Conservation (phyloP, 2,113 vertebrate species). For the Hoplias malabaricus region DNA sequence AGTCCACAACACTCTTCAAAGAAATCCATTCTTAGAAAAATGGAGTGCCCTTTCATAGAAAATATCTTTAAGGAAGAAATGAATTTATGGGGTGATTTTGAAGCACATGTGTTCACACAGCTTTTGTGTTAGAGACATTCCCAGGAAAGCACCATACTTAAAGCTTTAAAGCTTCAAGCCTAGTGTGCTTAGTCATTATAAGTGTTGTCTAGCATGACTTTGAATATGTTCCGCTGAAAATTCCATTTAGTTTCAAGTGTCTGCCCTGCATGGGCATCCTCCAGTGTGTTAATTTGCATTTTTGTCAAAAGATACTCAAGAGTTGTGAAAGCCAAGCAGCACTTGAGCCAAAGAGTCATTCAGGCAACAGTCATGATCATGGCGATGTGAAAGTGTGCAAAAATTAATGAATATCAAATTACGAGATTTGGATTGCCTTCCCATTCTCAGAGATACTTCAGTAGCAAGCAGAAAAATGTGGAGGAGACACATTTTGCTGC, state of each 20-base stretch:
- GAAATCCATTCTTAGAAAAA: no score
- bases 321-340: conserved; percentile 31
- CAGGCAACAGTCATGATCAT: conserved; percentile 44
- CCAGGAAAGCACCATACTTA: not conserved
- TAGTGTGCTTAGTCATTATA: not conserved
- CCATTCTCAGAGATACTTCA: conserved; percentile 37
- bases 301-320: conserved; percentile 41
- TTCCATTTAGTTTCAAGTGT: conserved; percentile 12
- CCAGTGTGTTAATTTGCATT: conserved; percentile 29
- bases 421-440: conserved; percentile 35
- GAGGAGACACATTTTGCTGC: conserved; percentile 22
- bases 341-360: conserved; percentile 34
- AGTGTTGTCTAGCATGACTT: not conserved
- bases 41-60: no score
- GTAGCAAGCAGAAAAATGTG: conserved; percentile 32
- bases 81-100: no score
- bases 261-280: not conserved
- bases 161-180: not conserved
- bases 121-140: not conserved
- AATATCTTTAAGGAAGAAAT: no score
- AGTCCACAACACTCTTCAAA: no score
- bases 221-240: not conserved
- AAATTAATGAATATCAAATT: conserved; percentile 50
- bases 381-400: conserved; percentile 28
- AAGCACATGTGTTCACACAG: no score